Conservation (phyloP, 1,140 invertebrate genomes). For the Zaprionus nigranus region DNA sequence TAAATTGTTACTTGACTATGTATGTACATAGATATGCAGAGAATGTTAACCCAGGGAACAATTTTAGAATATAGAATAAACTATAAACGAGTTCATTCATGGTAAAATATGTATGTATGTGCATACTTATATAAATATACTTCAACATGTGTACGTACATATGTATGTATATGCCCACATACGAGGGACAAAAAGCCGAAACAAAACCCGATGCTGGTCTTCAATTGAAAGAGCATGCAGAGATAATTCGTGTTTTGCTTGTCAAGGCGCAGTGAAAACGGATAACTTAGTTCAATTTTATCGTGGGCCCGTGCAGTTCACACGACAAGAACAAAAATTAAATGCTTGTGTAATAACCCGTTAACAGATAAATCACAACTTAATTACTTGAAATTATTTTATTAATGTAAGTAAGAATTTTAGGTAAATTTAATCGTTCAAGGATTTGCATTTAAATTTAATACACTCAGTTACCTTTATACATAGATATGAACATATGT, state of each 20-base stretch:
- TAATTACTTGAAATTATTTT: neutral
- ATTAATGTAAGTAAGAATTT: neutral
- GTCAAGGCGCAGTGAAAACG: neutral
- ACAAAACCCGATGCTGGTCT: neutral
- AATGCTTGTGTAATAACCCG: neutral
- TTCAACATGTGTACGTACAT: neutral
- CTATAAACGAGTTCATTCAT: neutral
- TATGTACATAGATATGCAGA: too few species aligned
- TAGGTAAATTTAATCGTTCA: neutral
- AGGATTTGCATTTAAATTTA: too few species aligned
- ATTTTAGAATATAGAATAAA: too few species aligned
- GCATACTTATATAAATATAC: neutral
- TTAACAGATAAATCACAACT: too few species aligned
- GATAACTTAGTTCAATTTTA: neutral
- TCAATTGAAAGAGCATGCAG: neutral
- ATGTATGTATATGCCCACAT: neutral
- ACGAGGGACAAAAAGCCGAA: neutral
- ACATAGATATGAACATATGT: too few species aligned
- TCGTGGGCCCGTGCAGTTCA: neutral
- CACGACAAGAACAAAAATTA: neutral
- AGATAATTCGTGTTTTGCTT: neutral
- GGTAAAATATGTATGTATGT: neutral
- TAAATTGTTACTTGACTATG: too few species aligned
- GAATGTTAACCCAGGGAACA: too few species aligned
- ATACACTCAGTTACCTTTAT: too few species aligned